Conservation (phyloP, 2,113 vertebrate genomes). For the Panurus biarmicus region DNA sequence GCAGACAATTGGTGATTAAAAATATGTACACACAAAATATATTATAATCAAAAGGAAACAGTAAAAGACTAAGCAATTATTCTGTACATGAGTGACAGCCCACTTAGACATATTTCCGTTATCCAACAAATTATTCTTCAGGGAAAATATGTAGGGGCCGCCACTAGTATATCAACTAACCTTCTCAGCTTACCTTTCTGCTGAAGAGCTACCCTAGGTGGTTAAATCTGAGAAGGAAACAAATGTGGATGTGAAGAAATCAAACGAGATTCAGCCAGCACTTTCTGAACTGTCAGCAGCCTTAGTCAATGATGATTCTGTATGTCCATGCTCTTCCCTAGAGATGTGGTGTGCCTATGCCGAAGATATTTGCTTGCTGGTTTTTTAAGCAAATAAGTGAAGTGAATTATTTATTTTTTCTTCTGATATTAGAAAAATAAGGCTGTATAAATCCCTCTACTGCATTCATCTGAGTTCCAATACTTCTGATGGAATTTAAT, state of each 20-base stretch:
- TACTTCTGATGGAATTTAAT: conserved; percentile 32
- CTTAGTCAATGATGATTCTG: neutral
- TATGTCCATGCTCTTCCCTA: neutral
- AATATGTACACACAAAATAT: neutral
- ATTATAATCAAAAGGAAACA: neutral
- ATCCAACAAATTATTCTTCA: neutral
- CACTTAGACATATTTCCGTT: neutral
- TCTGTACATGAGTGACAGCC: neutral
- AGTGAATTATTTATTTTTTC: neutral
- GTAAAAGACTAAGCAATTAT: neutral
- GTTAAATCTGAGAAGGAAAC: neutral
- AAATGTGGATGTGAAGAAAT: neutral
- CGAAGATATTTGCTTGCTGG: neutral
- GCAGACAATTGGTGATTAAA: neutral
- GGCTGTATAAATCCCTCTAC: neutral
- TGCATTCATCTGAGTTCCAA: neutral
- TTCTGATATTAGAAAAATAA: conserved; percentile 10
- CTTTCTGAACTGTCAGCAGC: neutral
- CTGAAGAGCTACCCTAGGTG: neutral
- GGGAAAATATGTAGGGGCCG: neutral
- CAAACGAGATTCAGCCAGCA: neutral
- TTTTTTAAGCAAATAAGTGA: neutral
- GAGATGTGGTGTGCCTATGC: neutral
- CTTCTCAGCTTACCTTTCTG: neutral
- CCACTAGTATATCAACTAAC: neutral